A percentile compares a stretch with the other conserved stretches of the same genome.
These are phyloP conservation scores for Chrysolina oricalcia DNA, from an alignment of 2,888 invertebrate species.

Conservation along the genomic window DNA sequence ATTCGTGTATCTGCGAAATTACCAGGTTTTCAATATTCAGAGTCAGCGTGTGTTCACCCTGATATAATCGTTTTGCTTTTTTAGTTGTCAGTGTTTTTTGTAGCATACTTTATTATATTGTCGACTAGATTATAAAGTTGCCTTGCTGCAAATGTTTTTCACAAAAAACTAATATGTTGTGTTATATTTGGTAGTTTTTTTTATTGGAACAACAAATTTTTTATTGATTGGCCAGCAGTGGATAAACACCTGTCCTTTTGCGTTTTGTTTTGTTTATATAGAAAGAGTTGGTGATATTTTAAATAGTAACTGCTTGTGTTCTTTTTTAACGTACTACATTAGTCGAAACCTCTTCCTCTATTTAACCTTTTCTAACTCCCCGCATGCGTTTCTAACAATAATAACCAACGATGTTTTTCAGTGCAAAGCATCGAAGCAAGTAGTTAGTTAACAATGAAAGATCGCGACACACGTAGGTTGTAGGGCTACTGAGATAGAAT, in stretches of 20 bases:
- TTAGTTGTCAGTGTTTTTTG: constrained; percentile 70
- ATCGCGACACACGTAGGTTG: constrained; percentile 64
- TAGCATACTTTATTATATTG: constrained; percentile 64
- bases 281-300: constrained; percentile 71
- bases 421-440: constrained; percentile 63
- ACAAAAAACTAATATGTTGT: constrained; percentile 54
- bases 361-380: constrained; percentile 48
- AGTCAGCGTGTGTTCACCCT: constrained; percentile 57
- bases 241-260: constrained; percentile 68
- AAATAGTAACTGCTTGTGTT: constrained; percentile 66
- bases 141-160: constrained; percentile 61
- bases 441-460: constrained; percentile 51
- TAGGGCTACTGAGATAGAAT: constrained; percentile 61
- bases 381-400: constrained; percentile 60
- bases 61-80: constrained; percentile 63
- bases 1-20: neutral
- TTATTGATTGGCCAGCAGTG: constrained; percentile 65
- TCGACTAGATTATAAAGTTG: constrained; percentile 62
- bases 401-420: constrained; percentile 37
- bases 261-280: constrained; percentile 60
- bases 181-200: constrained; percentile 51
- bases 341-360: constrained; percentile 49
- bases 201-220: constrained; percentile 52
- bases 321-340: constrained; percentile 51
- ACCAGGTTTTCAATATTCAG: constrained; percentile 16